Conservation (phyloP, 2,113 vertebrate species). For the Takifugu bimaculatus region DNA sequence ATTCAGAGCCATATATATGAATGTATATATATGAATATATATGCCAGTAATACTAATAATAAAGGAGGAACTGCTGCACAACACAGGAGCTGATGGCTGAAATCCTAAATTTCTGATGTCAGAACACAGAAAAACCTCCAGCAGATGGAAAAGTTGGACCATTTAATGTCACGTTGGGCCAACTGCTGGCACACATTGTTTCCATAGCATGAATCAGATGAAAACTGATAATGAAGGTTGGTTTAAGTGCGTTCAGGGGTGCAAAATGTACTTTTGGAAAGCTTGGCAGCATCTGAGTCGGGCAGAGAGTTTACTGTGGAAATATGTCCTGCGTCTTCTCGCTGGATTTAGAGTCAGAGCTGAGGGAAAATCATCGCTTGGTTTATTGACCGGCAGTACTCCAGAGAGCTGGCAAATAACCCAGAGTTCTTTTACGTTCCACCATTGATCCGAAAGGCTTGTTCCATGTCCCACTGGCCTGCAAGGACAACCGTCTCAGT, state of each 20-base stretch:
- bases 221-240: not conserved
- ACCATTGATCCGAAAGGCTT: too few relatives aligned
- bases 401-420: too few relatives aligned
- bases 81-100: constrained; percentile 6
- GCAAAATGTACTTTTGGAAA: not conserved
- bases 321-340: not conserved
- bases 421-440: too few relatives aligned
- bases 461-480: too few relatives aligned
- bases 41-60: too few relatives aligned
- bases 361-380: not conserved
- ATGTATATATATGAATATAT: too few relatives aligned
- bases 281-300: too few relatives aligned
- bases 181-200: constrained; percentile 3
- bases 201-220: not conserved
- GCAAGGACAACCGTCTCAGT: too few relatives aligned
- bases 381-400: too few relatives aligned
- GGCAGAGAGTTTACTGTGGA: not conserved
- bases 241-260: not conserved
- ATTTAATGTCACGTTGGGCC: constrained; percentile 1
- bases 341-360: not conserved
- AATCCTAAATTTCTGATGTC: constrained; percentile 9
- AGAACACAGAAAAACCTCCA: not conserved
- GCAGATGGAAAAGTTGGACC: constrained; percentile 1
- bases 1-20: too few relatives aligned
- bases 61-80: not conserved